Percentiles rank a stretch among this genome's conserved stretches.
phyloP scores from a whole-genome alignment of 2,113 vertebrate genomes.

The Tetrax tetrax region DNA sequence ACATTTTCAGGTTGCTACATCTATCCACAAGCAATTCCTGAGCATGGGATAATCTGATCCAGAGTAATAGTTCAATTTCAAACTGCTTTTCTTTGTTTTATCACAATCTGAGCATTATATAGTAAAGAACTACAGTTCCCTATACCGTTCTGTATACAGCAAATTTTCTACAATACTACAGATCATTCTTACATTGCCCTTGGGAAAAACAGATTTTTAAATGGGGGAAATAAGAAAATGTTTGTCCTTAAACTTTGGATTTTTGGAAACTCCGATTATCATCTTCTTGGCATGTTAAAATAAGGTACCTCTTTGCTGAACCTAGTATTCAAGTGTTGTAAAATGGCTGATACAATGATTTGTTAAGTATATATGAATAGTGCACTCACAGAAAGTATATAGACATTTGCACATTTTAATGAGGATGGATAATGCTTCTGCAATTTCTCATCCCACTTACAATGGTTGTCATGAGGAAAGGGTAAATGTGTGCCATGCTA shows the following conservation, averaged over 20 bases:
- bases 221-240: background rate
- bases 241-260: background rate
- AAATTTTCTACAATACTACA: background rate
- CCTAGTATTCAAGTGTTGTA: background rate
- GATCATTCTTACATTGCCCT: background rate
- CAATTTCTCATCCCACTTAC: background rate
- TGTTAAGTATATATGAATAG: background rate
- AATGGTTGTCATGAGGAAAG: background rate
- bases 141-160: background rate
- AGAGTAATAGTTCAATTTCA: background rate
- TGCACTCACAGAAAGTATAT: background rate
- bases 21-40: background rate
- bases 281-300: background rate
- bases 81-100: background rate
- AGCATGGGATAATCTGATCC: background rate
- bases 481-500: background rate
- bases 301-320: background rate
- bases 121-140: background rate
- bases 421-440: background rate
- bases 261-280: too few species aligned
- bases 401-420: background rate
- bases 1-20: background rate
- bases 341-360: background rate
- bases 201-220: background rate
- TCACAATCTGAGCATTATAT: background rate